Evolutionary conservation across 2,888 invertebrate species (phyloP).

Genomic region (Griposia aprilina): DNA sequence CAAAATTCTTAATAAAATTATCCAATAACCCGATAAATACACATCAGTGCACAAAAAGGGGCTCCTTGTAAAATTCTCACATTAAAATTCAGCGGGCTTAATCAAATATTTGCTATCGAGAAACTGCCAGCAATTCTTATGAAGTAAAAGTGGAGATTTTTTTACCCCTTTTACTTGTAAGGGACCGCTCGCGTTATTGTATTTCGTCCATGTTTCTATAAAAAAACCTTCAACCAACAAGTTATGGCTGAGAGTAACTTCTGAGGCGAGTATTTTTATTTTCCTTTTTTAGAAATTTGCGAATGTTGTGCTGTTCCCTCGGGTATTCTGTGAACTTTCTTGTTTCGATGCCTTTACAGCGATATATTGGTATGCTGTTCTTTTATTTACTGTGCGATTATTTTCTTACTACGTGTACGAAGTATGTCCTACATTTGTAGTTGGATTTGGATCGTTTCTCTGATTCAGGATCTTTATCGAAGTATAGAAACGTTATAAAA

Average conservation of each 20-base stretch:
- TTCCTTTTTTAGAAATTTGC: slow-evolving; percentile 80
- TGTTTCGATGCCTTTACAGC: slow-evolving; percentile 77
- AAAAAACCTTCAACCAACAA: slow-evolving; percentile 79
- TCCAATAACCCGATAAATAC: slow-evolving; percentile 24
- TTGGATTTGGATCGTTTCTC: slow-evolving; percentile 46
- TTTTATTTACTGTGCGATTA: slow-evolving; percentile 74
- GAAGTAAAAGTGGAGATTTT: slow-evolving; percentile 61
- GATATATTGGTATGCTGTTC: slow-evolving; percentile 75
- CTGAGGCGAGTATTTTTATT: slow-evolving; percentile 76
- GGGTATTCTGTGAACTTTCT: slow-evolving; percentile 80
- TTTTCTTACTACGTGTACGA: slow-evolving; percentile 55
- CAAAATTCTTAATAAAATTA: background rate
- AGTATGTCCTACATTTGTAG: slow-evolving; percentile 49
- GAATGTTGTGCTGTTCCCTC: slow-evolving; percentile 78
- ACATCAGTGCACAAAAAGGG: slow-evolving; percentile 29
- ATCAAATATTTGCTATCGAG: slow-evolving; percentile 62
- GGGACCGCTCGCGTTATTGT: slow-evolving; percentile 75
- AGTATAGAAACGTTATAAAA: background rate
- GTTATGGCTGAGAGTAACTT: slow-evolving; percentile 77
- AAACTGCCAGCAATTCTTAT: slow-evolving; percentile 54
- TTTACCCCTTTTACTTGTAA: slow-evolving; percentile 73
- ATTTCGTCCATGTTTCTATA: slow-evolving; percentile 78
- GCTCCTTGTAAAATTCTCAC: slow-evolving; percentile 16
- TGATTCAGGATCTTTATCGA: slow-evolving; percentile 29
- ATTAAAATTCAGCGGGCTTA: slow-evolving; percentile 53